Evolutionary conservation across 2,888 invertebrate genomes (phyloP), one percentile per base, ranked within the genome.

Genomic region (Drosophila hawaiiensis): DNA sequence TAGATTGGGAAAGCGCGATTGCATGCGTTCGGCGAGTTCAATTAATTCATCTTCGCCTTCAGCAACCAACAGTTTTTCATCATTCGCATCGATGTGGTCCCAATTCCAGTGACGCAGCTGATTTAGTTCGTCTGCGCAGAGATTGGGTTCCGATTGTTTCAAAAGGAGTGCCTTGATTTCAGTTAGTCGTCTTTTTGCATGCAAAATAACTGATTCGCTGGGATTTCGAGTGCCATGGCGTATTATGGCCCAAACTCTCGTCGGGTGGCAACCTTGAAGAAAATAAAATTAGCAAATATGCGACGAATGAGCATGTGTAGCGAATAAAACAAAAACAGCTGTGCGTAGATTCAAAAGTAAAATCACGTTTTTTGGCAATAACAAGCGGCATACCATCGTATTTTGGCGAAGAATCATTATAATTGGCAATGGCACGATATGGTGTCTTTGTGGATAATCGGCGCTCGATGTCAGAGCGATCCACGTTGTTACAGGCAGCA

Each of bases 191-290:
- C 93, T 92, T 49, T 94, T 94, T 92, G 96, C 95, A 35, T 91
- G 91, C 12, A 91, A 74, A 65, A 96, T 95, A 50, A 95, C 94
- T 72, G 95, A 94, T 61, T 92, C 92, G 80, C 95, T 95, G 0
- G 97, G 97, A 92, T 95, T 94, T 76, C 97, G 94, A n/a, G 97
- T 96, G 5, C 97, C 97, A 93, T 97, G 97, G 7, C 97, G 94
- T 47, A 96, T 92, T 28, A 97, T 86, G 93, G 96, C 94, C 97
- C 97, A 97, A 72, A 96, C 95, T 92, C 96, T 96, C 49, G 93
- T 93, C 54, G 95, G 94, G 76, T 92, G 94, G 85, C 96, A 97
- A 82, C 94, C 96, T 96, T 83, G 6, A 29, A 12, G 29, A 60
- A 47, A 47, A 49, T 25, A 22, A 52, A 60, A 66, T 31, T 43